Conservation (phyloP, 2,113 vertebrate genomes). For the Heterochromis multidens region DNA sequence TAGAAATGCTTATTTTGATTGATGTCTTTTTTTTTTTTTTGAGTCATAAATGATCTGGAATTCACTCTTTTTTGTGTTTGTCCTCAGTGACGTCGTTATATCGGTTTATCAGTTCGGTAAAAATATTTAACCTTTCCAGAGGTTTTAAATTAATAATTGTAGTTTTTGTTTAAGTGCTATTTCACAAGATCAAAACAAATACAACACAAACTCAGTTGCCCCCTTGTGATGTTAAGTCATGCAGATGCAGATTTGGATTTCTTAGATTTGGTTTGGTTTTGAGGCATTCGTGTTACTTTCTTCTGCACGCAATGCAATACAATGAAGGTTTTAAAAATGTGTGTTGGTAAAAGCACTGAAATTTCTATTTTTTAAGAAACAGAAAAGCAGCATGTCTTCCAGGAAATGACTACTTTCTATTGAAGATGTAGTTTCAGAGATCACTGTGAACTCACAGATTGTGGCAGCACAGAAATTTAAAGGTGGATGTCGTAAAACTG, state of each 20-base stretch:
- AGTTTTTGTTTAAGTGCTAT: not conserved
- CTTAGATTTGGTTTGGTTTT: not conserved
- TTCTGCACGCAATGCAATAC: not conserved
- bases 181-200: not conserved
- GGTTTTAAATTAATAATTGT: not conserved
- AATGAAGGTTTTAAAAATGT: not conserved
- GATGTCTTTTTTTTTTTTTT: not conserved
- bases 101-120: too few relatives aligned
- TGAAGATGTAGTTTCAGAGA: not conserved
- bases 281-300: not conserved
- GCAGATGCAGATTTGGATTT: not conserved
- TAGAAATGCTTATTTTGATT: not conserved
- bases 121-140: not conserved
- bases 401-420: not conserved
- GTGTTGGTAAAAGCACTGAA: not conserved
- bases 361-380: not conserved
- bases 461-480: not conserved
- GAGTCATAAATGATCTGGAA: not conserved
- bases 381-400: not conserved
- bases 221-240: not conserved
- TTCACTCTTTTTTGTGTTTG: not conserved
- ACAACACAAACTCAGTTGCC: not conserved
- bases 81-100: too few relatives aligned
- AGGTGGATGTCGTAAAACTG: not conserved
- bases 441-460: not conserved